These are phyloP conservation scores for Drosophila rellima DNA, from an alignment of 2,888 invertebrate species.

Conservation along the genomic window DNA sequence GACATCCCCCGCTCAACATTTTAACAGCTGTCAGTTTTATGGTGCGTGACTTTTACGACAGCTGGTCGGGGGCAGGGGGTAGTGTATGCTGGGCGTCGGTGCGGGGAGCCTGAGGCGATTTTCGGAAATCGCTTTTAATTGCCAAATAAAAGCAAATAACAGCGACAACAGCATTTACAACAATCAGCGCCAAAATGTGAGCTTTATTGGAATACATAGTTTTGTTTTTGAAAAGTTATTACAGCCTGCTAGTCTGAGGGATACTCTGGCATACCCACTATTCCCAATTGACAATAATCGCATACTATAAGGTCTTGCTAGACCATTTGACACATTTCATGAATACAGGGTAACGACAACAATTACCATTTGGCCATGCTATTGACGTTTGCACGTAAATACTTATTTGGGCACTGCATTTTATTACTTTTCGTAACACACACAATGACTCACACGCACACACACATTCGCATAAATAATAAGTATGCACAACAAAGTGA, in stretches of 20 bases:
- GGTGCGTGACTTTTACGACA: slow-evolving; percentile 81
- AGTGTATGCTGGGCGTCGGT: slow-evolving; percentile 13
- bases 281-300: neutral
- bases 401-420: slow-evolving; percentile 58
- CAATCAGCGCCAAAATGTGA: slow-evolving; percentile 62
- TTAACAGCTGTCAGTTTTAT: slow-evolving; percentile 81
- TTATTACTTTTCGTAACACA: slow-evolving; percentile 58
- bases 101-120: slow-evolving; percentile 49
- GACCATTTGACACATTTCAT: neutral
- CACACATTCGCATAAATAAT: slow-evolving; percentile 27
- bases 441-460: slow-evolving; percentile 2
- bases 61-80: slow-evolving; percentile 32
- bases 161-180: slow-evolving; percentile 51
- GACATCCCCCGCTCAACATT: slow-evolving; percentile 50
- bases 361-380: slow-evolving; percentile 40
- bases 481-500: slow-evolving; percentile 35
- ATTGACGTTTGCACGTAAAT: slow-evolving; percentile 63
- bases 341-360: slow-evolving; percentile 31
- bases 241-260: neutral
- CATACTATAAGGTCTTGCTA: neutral
- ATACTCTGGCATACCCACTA: slow-evolving; percentile 8
- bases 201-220: slow-evolving; percentile 60
- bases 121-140: slow-evolving; percentile 79
- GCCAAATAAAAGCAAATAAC: slow-evolving; percentile 75
- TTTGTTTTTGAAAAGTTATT: slow-evolving; percentile 46